Conservation (phyloP, 1,140 invertebrate species). For the Hypothenemus hampei region DNA sequence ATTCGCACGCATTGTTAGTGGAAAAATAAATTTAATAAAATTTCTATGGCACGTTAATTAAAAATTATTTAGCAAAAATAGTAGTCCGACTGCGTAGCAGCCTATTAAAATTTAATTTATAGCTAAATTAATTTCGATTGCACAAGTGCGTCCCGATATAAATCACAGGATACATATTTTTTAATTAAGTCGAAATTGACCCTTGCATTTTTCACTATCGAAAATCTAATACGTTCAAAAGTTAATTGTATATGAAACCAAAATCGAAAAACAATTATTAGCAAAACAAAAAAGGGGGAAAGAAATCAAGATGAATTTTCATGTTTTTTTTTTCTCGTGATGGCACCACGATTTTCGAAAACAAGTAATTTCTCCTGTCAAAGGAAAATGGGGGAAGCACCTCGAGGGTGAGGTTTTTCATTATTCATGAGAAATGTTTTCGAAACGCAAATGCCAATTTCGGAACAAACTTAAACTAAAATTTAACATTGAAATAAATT, state of each 20-base stretch:
- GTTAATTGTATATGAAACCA: too few relatives aligned
- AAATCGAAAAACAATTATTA: too few relatives aligned
- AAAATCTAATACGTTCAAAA: too few relatives aligned
- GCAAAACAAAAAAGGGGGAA: too few relatives aligned
- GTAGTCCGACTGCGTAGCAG: background rate
- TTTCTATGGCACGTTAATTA: background rate
- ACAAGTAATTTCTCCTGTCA: constrained; percentile 4
- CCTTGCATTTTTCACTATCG: too few relatives aligned
- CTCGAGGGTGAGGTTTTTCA: constrained; percentile 33
- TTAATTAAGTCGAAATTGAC: constrained; percentile 10
- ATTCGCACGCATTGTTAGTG: too few relatives aligned
- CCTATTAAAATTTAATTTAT: constrained; percentile 17
- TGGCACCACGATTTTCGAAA: too few relatives aligned
- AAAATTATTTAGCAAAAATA: constrained; percentile 13
- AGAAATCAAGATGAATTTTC: too few relatives aligned
- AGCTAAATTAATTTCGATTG: constrained; percentile 7
- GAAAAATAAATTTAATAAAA: constrained; percentile 4
- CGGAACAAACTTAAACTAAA: constrained; percentile 35
- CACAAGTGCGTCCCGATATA: constrained; percentile 12
- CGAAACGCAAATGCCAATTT: constrained; percentile 41
- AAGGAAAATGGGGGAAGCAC: constrained; percentile 1
- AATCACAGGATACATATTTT: constrained; percentile 9
- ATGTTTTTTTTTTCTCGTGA: too few relatives aligned
- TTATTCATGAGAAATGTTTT: constrained; percentile 44
- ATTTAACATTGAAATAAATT: too few relatives aligned